A percentile compares a stretch with the other conserved stretches of the same genome.
Conservation (phyloP, 1,140 invertebrate species). For the Triops cancriformis region DNA sequence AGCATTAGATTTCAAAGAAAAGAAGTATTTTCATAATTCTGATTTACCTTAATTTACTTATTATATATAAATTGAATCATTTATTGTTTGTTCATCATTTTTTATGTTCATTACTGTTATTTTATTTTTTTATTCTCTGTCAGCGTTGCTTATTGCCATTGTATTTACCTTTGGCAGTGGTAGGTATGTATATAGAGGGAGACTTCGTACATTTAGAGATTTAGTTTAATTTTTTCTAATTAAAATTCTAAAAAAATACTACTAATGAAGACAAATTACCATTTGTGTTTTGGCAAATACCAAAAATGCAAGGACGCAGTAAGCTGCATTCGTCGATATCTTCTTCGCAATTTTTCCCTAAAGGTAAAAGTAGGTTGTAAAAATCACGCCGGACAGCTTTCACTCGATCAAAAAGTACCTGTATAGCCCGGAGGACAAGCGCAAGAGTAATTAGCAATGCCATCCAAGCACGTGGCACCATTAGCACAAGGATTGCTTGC, state of each 20-base stretch:
- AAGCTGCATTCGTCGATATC: constrained; percentile 71
- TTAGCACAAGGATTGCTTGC: constrained; percentile 45
- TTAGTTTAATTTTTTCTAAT: neutral
- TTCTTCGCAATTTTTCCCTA: constrained; percentile 56
- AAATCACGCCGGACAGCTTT: constrained; percentile 37
- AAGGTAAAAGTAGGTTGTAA: constrained; percentile 31
- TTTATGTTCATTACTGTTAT: too few species aligned
- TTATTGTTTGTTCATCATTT: too few species aligned
- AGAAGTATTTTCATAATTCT: neutral
- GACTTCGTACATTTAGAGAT: too few species aligned
- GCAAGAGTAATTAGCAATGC: constrained; percentile 68
- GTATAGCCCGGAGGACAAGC: constrained; percentile 66
- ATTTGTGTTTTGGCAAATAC: constrained; percentile 65
- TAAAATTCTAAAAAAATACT: neutral
- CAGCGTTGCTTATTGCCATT: too few species aligned
- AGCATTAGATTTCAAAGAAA: neutral
- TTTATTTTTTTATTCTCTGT: too few species aligned
- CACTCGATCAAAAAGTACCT: constrained; percentile 54
- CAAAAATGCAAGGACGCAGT: constrained; percentile 60
- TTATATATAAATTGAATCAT: too few species aligned
- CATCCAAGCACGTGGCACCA: constrained; percentile 52
- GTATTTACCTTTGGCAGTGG: too few species aligned
- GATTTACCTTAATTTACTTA: neutral
- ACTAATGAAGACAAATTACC: constrained; percentile 31
- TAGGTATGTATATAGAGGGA: too few species aligned